These are phyloP conservation scores for Momotus momota DNA, from an alignment of 2,797 vertebrate genomes.

Conservation along the genomic window DNA sequence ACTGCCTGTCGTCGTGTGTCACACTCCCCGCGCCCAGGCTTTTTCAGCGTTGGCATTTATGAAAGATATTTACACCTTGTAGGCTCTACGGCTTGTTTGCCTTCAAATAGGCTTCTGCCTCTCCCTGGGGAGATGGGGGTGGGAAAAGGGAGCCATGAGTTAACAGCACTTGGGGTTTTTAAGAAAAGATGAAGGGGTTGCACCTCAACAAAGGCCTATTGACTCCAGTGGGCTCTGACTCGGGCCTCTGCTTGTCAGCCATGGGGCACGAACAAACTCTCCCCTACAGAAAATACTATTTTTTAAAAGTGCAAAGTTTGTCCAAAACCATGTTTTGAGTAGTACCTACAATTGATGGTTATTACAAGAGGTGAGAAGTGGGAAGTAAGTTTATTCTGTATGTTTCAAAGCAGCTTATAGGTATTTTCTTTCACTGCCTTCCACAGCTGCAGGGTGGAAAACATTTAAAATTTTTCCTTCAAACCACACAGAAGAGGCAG, in stretches of 20 bases:
- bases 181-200: background rate
- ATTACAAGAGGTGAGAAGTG: background rate
- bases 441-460: background rate
- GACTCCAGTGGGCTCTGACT: background rate
- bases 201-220: background rate
- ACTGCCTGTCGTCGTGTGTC: background rate
- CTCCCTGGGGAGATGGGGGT: background rate
- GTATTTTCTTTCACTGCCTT: background rate
- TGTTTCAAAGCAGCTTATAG: background rate
- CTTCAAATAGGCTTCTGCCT: slow-evolving; percentile 41
- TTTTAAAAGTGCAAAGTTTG: slow-evolving; percentile 1
- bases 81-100: slow-evolving; percentile 5
- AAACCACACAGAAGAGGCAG: slow-evolving; percentile 8
- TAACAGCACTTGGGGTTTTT: background rate
- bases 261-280: background rate
- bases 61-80: slow-evolving; percentile 41
- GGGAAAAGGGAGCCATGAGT: background rate
- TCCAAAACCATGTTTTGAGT: background rate
- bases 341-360: background rate
- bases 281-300: background rate
- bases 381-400: background rate
- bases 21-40: background rate
- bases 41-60: slow-evolving; percentile 5
- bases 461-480: background rate
- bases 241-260: background rate